Conservation (phyloP, 2,797 vertebrate genomes). For the Pseudocheirus occidentalis region DNA sequence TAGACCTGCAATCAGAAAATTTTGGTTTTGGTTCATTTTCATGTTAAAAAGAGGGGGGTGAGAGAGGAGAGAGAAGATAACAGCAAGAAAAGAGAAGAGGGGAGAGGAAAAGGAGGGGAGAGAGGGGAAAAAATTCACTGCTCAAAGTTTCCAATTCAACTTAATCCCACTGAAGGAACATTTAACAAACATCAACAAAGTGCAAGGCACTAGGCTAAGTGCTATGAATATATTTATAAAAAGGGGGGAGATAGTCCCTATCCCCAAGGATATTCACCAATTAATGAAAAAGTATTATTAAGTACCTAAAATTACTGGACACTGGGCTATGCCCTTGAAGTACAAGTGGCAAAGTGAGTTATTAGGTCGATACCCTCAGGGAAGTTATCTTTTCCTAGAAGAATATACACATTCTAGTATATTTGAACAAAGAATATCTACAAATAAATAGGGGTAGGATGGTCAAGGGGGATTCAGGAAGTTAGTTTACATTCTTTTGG, state of each 20-base stretch:
- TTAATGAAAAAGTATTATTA: not conserved
- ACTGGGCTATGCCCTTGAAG: not conserved
- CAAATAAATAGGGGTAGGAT: not conserved
- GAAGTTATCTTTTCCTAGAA: not conserved
- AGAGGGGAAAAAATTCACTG: not conserved
- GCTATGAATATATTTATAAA: not conserved
- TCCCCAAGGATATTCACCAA: not conserved
- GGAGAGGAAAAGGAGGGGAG: not conserved
- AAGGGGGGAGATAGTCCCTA: not conserved
- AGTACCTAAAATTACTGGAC: not conserved
- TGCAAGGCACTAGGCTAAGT: not conserved
- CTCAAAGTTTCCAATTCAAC: not conserved
- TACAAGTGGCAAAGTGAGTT: not conserved
- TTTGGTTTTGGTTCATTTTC: not conserved
- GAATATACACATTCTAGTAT: not conserved
- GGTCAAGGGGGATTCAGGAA: not conserved
- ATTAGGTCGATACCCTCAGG: not conserved
- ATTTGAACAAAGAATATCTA: not conserved
- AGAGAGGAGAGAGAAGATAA: accelerated
- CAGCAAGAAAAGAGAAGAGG: not conserved
- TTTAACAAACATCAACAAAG: not conserved
- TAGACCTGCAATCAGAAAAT: not conserved
- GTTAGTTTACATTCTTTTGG: not conserved
- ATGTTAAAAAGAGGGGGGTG: not conserved
- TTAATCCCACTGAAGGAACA: not conserved